Base-by-base conservation (phyloP, 2,113 vertebrate genomes). In the Crotalus helleri region DNA sequence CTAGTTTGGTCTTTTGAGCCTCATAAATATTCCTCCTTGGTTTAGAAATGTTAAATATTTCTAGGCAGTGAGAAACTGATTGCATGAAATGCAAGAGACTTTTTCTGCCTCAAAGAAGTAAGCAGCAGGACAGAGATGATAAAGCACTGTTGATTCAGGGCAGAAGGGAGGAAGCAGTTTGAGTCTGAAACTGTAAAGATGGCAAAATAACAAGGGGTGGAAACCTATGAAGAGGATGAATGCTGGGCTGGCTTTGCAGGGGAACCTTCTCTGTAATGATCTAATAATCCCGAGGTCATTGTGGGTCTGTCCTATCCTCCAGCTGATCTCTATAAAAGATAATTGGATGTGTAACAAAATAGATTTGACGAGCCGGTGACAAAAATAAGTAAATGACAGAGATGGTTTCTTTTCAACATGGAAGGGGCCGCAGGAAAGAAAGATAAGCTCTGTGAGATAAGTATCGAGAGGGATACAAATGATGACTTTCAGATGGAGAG, bases 391-490 rank as follows among this genome's bases (percentile, higher is more conserved):
- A 95, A 95, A 92, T 93, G 95, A 94, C 57, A 0, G 0, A 93
- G 23, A 39, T 85, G 39, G 89, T 96, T 96, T 94, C 91, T 94
- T 94, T 69, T 89, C 39, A 23, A 55, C 13, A 29, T 12, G 8
- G 61, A 94, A 24, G 21, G 92, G 6, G 23, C 13, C 39, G 64
- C 91, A 0, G 6, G 81, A 90, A 3, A 53, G 2, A 44, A 39
- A 92, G 94, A 90, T 92, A 93, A 92, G 91, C 69, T 88, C 24
- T 61, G 90, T 13, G 21, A 96, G 95, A 96, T 96, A 95, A 95
- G 91, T 51, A 95, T 96, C 91, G 90, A 92, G 61, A 90, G 87
- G 91, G 88, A 91, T 87, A 93, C 24, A 94, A 94, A 94, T 53
- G 91, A 91, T 19, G 19, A 89, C 94, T 93, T 87, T 57, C 61